phyloP scores from a whole-genome alignment of 2,113 vertebrate genomes.

The Neotragus pygmaeus region DNA sequence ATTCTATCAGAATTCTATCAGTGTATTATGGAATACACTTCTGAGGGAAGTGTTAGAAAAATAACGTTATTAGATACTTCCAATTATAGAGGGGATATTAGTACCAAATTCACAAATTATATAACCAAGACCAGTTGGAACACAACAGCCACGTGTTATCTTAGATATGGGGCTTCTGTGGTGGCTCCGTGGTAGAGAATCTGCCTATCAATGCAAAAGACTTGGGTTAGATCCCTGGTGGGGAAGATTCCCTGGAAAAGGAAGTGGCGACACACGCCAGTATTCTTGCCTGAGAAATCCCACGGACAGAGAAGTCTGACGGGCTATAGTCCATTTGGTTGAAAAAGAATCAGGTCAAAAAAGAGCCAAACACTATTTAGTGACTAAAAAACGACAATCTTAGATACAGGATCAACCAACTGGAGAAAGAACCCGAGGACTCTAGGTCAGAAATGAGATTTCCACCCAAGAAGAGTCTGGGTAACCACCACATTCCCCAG shows the following conservation, averaged over 20 bases:
- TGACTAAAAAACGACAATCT: not conserved
- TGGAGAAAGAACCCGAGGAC: not conserved
- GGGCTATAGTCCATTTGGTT: not conserved
- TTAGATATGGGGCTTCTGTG: not conserved
- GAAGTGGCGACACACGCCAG: not conserved
- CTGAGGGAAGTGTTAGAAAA: not conserved
- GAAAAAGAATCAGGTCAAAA: not conserved
- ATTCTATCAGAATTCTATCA: not conserved
- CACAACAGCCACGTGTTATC: not conserved
- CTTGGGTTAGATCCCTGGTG: not conserved
- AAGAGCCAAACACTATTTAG: not conserved
- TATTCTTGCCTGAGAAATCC: not conserved
- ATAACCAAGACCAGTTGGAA: not conserved
- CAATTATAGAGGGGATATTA: not conserved
- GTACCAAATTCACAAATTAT: not conserved
- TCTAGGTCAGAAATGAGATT: not conserved
- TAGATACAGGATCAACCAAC: not conserved
- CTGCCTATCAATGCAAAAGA: not conserved
- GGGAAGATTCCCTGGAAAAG: not conserved
- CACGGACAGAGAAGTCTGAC: not conserved
- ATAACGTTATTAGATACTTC: not conserved
- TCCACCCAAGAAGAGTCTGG: not conserved
- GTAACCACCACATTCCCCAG: not conserved
- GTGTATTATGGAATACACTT: not conserved
- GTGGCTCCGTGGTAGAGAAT: not conserved